Evolutionary conservation across 2,113 vertebrate genomes (phyloP).

Genomic region (Dinomys branickii): DNA sequence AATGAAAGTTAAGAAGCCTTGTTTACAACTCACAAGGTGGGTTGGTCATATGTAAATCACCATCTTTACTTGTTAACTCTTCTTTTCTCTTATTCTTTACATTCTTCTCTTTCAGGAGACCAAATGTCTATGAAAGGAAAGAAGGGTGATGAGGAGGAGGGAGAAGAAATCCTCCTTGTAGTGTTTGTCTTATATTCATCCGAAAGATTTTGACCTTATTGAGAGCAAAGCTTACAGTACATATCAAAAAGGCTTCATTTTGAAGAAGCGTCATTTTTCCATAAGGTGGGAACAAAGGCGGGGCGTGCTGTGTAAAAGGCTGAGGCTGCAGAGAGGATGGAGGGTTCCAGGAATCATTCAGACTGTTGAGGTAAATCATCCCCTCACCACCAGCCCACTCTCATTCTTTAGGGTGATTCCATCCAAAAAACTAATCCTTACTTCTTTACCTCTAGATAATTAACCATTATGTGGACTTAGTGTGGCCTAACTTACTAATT

Average conservation of each 20-base stretch:
- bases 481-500: background rate
- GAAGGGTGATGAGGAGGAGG: rapidly evolving
- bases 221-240: background rate
- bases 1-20: background rate
- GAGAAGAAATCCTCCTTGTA: background rate
- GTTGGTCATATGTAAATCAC: rapidly evolving
- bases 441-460: background rate
- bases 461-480: background rate
- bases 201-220: background rate
- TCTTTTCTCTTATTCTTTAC: background rate
- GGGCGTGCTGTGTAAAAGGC: no score
- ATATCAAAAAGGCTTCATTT: background rate
- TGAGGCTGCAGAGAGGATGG: background rate
- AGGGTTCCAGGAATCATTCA: background rate
- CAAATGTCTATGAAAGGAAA: background rate
- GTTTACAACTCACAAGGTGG: background rate
- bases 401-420: background rate
- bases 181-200: background rate
- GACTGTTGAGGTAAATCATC: background rate
- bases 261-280: background rate
- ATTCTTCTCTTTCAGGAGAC: background rate
- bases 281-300: background rate
- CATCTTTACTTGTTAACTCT: background rate
- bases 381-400: background rate
- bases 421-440: background rate